Base-by-base conservation (phyloP, 2,888 invertebrate species). In the Syrphus vitripennis region DNA sequence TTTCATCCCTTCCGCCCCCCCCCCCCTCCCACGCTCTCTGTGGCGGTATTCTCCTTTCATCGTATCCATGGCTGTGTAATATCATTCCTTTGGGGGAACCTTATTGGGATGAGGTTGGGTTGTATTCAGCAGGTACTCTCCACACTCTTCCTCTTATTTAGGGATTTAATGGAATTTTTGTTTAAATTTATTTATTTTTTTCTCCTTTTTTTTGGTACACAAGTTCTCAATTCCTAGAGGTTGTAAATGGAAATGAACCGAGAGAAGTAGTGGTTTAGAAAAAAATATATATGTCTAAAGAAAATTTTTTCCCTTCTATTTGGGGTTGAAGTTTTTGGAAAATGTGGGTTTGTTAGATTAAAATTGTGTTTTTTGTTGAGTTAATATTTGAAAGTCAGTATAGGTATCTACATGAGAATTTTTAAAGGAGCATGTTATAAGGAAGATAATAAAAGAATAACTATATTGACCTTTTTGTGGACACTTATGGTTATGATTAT, bases 101-200 rank as follows among this genome's bases (percentile, higher is more conserved):
- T 31, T n/a, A n/a, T n/a, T 14, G 63, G 45, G 55, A 16, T 65
- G 16, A 16, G 40, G 29, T 65, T 65, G 7, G 1, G 19, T 45
- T 45, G 9, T 57, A 53, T 67, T 21, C 16, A 45, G 16, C 4
- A 55, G 59, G 57, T 12, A 16, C 21, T 19, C 24, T n/a, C n/a
- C n/a, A n/a, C 37, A 26, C 19, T 57, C 40, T 57, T 53, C 53
- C 24, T n/a, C 50, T 24, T 75, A 21, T 81, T 69, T 70, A 45
- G 53, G 76, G 48, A 71, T 76, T 81, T 76, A 70, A 81, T 81
- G 70, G 57, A 76, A 76, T 65, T 69, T 69, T 50, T 67, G 48
- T 75, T 50, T 16, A 14, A n/a, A 5, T n/a, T 24, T 29, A 50
- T 31, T 29, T n/a, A 26, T 10, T 59, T 24, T 26, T 48, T 59